Percentiles rank a stretch among this genome's conserved stretches.
Evolutionary conservation across 2,113 vertebrate genomes (phyloP).

Genomic region (Acinonyx jubatus): DNA sequence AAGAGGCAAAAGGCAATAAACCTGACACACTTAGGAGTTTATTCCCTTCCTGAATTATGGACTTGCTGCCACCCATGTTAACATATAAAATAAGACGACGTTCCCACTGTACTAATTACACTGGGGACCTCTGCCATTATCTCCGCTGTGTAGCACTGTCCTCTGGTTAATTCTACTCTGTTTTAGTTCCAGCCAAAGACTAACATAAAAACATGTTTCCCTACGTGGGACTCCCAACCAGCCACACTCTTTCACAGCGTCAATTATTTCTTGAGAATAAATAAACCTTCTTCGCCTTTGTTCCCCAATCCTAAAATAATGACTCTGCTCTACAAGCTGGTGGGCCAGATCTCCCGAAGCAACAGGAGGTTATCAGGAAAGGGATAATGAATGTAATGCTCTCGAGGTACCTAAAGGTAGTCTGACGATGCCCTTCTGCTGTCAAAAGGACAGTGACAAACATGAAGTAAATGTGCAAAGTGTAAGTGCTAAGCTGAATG

Average conservation of each 20-base stretch:
- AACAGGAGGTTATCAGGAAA: background rate
- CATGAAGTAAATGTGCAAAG: background rate
- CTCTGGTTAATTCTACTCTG: background rate
- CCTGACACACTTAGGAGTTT: background rate
- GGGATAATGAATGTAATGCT: too few relatives aligned
- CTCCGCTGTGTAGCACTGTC: background rate
- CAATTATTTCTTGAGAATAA: slow-evolving; percentile 43
- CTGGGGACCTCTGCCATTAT: background rate
- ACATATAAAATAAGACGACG: background rate
- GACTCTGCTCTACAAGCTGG: background rate
- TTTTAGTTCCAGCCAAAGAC: slow-evolving; percentile 32
- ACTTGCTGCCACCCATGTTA: background rate
- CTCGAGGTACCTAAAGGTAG: background rate
- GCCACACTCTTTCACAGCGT: background rate
- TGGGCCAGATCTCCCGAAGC: background rate
- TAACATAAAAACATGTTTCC: background rate
- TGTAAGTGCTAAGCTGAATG: background rate
- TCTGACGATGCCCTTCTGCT: background rate
- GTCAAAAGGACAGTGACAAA: background rate
- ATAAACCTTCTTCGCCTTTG: background rate
- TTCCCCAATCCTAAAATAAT: background rate
- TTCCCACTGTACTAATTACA: background rate
- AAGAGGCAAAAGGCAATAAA: slow-evolving; percentile 3
- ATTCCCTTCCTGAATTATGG: slow-evolving; percentile 38
- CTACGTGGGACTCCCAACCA: background rate